Base-by-base conservation (phyloP, 2,797 vertebrate species). In the Thunnus albacares region DNA sequence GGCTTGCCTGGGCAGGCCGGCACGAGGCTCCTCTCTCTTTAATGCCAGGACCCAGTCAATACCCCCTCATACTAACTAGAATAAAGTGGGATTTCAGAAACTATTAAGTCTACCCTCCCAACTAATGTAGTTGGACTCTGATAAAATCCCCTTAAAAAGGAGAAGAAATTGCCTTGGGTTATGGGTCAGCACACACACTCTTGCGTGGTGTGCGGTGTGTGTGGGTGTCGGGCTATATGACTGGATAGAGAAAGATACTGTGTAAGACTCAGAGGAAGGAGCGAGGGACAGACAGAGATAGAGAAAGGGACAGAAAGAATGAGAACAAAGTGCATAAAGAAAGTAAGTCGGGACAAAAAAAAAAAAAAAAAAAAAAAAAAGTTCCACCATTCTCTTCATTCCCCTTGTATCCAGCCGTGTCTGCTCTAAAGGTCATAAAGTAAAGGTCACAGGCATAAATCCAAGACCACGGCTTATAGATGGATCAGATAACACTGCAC, bases 81-180 rank as follows among this genome's bases (percentile, higher is more conserved):
- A 95, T 93, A 94, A 95, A 95, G 87, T 96, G 94, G 57, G 90
- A 93, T 93, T 95, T 95, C 90, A 93, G 90, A 92, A 93, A 94
- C 89, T 93, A 92, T 95, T 95, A 95, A 95, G 93, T 92, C 91
- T 91, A 92, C 92, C 91, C 91, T 94, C 90, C 90, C 87, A 91
- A 90, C 92, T 96, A 96, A 96, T 95, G 92, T 89, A 84, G 92
- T 93, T 94, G 92, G 94, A 95, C 93, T 94, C 89, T 91, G 93
- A 95, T 93, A 90, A 95, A 96, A 95, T 95, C 93, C 93, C 90
- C 91, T 91, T 92, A 93, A 95, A 96, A 94, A 90, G 89, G 88
- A 93, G 92, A 87, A 91, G 90, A 95, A 93, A 95, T 94, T 95
- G 95, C 92, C 90, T 94, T 87, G 90, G 92, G 94, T 95, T 94